Evolutionary conservation across 2,113 vertebrate genomes (phyloP), one percentile per base, ranked within the genome.

Genomic region (Oreochromis aureus): DNA sequence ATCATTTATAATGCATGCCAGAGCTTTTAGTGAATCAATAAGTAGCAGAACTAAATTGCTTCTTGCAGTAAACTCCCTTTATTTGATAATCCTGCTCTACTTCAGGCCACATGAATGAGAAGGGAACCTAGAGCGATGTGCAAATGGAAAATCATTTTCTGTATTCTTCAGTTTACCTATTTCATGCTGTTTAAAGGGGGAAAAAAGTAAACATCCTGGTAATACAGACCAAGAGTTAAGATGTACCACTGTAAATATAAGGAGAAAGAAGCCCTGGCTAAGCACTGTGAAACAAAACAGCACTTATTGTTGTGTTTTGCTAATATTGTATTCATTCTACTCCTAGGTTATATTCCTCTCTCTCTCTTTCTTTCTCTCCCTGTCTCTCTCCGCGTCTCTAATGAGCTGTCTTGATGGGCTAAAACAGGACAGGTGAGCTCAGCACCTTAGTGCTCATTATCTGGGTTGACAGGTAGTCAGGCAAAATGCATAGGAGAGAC

Each of bases 361-460:
- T 73, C 10, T 11, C 71, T 27, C 13, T 12, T 44, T 56, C 12
- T 82, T 84, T 84, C 41, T 82, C 18, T 91, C 22, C n/a, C 39
- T 61, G 18, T 46, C 6, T 81, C 27, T 88, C 39, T 58, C 12
- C 6, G 27, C 5, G 44, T 81, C 83, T 85, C 73, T 87, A 94
- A 95, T 89, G 90, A 92, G 93, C 86, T 53, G 48, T 63, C 46
- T 46, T 8, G 59, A 88, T 48, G 71, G 30, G 30, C 41, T 88
- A 30, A 44, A 73, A 89, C 78, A 83, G 63, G 85, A 87, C 83
- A 89, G 85, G 87, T 88, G 94, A 89, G 55, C 79, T 87, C 39
- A 79, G 56, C 80, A 44, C 56, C 81, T 82, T 55, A 53, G 63
- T 73, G 86, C 87, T 94, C 88, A 93, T 96, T 95, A 95, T 87